Evolutionary conservation across 2,888 invertebrate genomes (phyloP), one percentile per base, ranked within the genome.

Genomic region (Perithous albicinctus): DNA sequence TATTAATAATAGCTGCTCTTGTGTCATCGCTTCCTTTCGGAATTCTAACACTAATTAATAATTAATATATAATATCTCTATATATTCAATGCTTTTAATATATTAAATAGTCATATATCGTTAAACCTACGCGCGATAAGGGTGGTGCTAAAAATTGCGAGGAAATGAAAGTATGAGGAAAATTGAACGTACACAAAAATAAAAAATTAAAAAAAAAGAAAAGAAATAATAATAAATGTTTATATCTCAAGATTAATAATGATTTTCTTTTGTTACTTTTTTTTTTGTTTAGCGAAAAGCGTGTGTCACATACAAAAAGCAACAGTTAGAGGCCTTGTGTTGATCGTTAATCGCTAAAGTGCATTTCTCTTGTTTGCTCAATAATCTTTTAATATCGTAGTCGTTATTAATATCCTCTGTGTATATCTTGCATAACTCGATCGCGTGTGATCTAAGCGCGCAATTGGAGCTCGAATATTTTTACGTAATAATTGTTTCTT

Each of bases 241-340:
- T 86, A 85, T 85, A 73, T 80, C 38, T 73, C 54, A 46, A 67
- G 38, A 54, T 80, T 69, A 29, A 48, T 61, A 46, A 61, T 38
- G 23, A 35, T 54, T 61, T 73, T 46, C 41, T 59, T 35, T 26
- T 66, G 15, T 59, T 32, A 8, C 29, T 41, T 43, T 41, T 26
- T 41, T 86, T 76, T 77, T 82, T 85, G 84, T 86, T 85, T 84
- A 88, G 89, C 90, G 86, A 90, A 91, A n/a, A 92, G 91, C 92
- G 91, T 89, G 87, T 90, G 87, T 89, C 87, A 91, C 91, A 88
- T 91, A 92, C 90, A 92, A 91, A 91, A 92, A 92, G 92, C 92
- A 92, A 92, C 91, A 88, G 88, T 91, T 89, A 91, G 91, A 92
- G 92, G 92, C 92, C 92, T 89, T 91, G 90, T 90, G 90, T 89